These are phyloP conservation scores for Cheilosia impressa DNA, from an alignment of 2,888 invertebrate genomes.

Conservation along the genomic window DNA sequence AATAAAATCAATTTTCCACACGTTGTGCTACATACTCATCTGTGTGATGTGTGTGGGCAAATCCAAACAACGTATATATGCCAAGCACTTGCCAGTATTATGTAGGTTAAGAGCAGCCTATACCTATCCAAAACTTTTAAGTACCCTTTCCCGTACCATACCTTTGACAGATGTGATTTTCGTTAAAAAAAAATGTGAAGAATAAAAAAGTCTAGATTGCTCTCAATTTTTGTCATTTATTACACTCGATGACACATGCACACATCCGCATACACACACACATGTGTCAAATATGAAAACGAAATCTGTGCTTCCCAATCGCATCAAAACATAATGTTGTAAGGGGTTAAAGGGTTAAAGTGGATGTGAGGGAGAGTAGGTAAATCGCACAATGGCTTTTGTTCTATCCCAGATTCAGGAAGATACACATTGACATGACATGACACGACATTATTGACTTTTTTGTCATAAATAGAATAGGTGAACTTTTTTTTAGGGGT, in stretches of 20 bases:
- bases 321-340: conserved; percentile 20
- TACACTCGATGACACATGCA: conserved; percentile 67
- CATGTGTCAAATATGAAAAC: neutral
- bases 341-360: conserved; percentile 20
- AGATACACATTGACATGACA: conserved; percentile 41
- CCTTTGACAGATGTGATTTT: conserved; percentile 54
- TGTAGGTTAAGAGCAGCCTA: conserved; percentile 48
- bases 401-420: conserved; percentile 44
- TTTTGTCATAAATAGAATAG: conserved; percentile 37
- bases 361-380: conserved; percentile 5
- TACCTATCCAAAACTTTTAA: conserved; percentile 32
- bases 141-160: conserved; percentile 13
- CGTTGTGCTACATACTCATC: neutral
- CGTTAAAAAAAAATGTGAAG: neutral
- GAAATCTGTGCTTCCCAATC: conserved; percentile 29
- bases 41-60: neutral
- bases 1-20: conserved; percentile 34
- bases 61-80: neutral
- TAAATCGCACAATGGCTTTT: conserved; percentile 54
- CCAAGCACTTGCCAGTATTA: conserved; percentile 17
- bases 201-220: conserved; percentile 36
- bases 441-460: conserved; percentile 65
- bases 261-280: conserved; percentile 27
- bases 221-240: conserved; percentile 68
- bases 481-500: conserved; percentile 3